Percentiles rank a stretch among this genome's conserved stretches.
phyloP scores from a whole-genome alignment of 2,888 invertebrate genomes.

The Metallyticus violacea region DNA sequence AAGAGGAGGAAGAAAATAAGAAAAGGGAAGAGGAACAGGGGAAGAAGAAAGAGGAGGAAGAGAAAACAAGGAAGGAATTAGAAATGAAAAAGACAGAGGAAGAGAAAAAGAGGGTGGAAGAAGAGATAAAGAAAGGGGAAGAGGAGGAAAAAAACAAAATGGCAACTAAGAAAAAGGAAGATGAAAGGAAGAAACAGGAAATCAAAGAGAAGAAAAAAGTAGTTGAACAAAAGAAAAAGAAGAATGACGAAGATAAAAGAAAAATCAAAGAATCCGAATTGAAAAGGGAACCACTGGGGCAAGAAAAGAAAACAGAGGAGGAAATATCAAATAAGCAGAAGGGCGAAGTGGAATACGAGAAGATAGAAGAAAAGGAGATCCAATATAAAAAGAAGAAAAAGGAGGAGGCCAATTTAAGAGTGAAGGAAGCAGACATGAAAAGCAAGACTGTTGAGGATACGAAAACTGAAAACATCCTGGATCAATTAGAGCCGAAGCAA shows the following conservation, averaged over 20 bases:
- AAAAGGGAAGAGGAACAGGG: conserved; percentile 29
- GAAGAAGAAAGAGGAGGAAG: conserved; percentile 32
- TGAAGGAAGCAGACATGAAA: conserved; percentile 26
- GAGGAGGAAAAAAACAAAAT: conserved; percentile 43
- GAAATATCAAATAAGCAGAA: conserved; percentile 21
- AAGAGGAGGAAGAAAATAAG: conserved; percentile 23
- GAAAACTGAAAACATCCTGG: conserved; percentile 15
- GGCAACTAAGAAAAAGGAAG: conserved; percentile 26
- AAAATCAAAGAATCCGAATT: conserved; percentile 35
- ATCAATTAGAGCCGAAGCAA: background rate
- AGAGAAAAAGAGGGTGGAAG: conserved; percentile 30
- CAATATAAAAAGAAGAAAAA: conserved; percentile 29
- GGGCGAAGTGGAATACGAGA: background rate
- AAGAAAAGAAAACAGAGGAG: conserved; percentile 32
- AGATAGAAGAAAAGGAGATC: conserved; percentile 43
- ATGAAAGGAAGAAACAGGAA: background rate
- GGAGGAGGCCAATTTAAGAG: conserved; percentile 21
- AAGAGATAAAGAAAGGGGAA: conserved; percentile 31
- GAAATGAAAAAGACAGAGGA: conserved; percentile 32
- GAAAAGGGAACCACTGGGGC: conserved; percentile 30
- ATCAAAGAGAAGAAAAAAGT: conserved; percentile 38
- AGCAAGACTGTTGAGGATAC: conserved; percentile 22
- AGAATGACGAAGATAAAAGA: conserved; percentile 33
- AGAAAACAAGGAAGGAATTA: conserved; percentile 35
- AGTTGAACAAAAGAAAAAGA: conserved; percentile 38